Conservation (phyloP, 1,140 invertebrate species). For the Oreohelix idahoensis region DNA sequence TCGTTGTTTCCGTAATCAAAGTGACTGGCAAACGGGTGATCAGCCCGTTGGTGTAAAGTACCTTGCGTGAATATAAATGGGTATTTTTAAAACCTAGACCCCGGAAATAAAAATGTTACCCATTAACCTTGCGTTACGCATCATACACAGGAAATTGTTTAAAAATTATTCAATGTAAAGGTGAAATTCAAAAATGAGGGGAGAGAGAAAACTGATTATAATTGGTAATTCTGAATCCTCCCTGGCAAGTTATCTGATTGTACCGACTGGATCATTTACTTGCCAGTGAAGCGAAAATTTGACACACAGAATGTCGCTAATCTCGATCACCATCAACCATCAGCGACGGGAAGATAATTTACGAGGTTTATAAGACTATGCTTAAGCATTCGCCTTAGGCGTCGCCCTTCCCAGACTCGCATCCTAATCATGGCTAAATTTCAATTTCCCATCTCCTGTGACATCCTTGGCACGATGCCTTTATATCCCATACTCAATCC, state of each 20-base stretch:
- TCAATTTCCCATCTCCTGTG: constrained; percentile 6
- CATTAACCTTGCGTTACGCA: too few relatives aligned
- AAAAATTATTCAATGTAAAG: too few relatives aligned
- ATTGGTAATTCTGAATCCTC: not conserved
- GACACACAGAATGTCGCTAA: not conserved
- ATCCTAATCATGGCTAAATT: constrained; percentile 33
- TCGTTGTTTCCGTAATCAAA: too few relatives aligned
- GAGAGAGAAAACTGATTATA: too few relatives aligned
- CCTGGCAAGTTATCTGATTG: not conserved
- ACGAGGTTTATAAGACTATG: not conserved
- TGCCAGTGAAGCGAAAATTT: not conserved
- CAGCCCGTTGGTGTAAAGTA: too few relatives aligned
- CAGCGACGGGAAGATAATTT: constrained; percentile 10
- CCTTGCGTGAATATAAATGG: too few relatives aligned
- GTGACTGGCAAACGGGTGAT: too few relatives aligned
- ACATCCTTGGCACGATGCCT: not conserved
- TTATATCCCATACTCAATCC: not conserved
- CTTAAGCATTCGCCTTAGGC: constrained; percentile 22
- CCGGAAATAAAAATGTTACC: too few relatives aligned
- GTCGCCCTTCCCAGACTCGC: not conserved
- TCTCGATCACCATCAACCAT: not conserved
- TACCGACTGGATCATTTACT: not conserved
- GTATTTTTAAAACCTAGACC: too few relatives aligned
- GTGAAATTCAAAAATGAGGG: too few relatives aligned
- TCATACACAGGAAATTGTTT: too few relatives aligned